Evolutionary conservation across 2,113 vertebrate genomes (phyloP).

Genomic region (Craseonycteris thonglongyai): DNA sequence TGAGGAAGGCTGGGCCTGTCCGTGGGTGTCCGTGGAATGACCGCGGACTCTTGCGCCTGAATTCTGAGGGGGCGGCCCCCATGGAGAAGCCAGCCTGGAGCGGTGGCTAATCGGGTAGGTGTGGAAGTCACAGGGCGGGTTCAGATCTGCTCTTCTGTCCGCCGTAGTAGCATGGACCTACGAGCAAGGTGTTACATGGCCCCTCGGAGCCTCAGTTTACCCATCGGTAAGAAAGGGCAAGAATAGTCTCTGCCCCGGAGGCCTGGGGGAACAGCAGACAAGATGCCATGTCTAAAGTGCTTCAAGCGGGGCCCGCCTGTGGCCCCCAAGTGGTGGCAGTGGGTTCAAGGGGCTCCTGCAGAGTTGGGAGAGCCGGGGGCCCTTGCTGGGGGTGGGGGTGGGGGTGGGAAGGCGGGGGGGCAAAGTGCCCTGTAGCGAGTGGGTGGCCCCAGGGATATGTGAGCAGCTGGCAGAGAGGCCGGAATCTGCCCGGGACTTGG

Average conservation of each 20-base stretch:
- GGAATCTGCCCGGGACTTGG: not conserved
- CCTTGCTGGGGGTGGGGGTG: not conserved
- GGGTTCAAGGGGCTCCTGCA: not conserved
- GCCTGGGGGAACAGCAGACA: not conserved
- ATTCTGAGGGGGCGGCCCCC: not conserved
- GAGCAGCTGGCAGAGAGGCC: not conserved
- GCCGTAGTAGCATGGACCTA: not conserved
- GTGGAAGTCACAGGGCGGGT: not conserved
- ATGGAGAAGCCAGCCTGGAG: not conserved
- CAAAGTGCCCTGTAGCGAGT: not conserved
- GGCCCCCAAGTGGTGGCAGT: too few species aligned
- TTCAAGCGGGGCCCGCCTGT: not conserved
- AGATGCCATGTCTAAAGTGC: not conserved
- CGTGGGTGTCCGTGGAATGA: fast-evolving
- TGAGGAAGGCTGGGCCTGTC: not conserved
- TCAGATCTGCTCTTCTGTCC: not conserved
- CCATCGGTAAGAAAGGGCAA: not conserved
- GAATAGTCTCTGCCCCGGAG: not conserved
- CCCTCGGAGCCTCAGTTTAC: not conserved
- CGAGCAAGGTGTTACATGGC: not conserved
- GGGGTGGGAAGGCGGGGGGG: not conserved
- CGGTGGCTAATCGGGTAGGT: fast-evolving
- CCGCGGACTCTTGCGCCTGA: too few species aligned
- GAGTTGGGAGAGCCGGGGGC: not conserved
- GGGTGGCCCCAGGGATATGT: not conserved